Evolutionary conservation across 2,888 invertebrate species (phyloP), one percentile per base, ranked within the genome.

Genomic region (Drosophila quinaria): DNA sequence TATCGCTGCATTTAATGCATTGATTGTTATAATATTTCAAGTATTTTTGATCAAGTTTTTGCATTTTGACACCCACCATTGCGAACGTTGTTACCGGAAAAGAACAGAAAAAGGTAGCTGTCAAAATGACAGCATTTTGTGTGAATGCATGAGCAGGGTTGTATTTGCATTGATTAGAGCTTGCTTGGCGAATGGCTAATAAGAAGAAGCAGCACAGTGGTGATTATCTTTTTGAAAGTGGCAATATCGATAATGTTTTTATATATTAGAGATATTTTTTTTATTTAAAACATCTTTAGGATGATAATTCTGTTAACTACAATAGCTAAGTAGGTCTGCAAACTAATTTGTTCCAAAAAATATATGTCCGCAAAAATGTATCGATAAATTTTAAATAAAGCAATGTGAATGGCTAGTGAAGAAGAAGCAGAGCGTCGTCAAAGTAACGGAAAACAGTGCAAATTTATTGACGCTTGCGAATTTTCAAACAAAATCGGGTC

Each of bases 21-120:
- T 63, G 81, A 83, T 78, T 73, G 59, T 52, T 41, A n/a, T 62
- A 15, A 47, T 44, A 65, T 72, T 73, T 69, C 13, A 58, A 5
- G 73, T 67, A n/a, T 87, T 83, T 75, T 70, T 52, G 11, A 41
- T 56, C 17, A 13, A 71, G 17, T 70, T 83, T 82, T 65, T 22
- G 31, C 44, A 19, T 41, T 74, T 50, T n/a, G 67, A 84, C 85
- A 92, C 92, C 89, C 85, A 92, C 92, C 92, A 92, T 92, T 87
- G 88, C 79, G 83, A 78, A 91, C 81, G 85, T 80, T 84, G 88
- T 80, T 88, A 91, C 84, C 92, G 92, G 92, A 92, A 92, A 92
- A 91, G 91, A 91, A 87, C 81, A 81, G 66, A 60, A 74, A 69
- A 49, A 35, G 60, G 71, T 63, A 52, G 74, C 66, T 80, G 83